phyloP scores from a whole-genome alignment of 2,888 invertebrate species.

The Cyclophora albipunctata region DNA sequence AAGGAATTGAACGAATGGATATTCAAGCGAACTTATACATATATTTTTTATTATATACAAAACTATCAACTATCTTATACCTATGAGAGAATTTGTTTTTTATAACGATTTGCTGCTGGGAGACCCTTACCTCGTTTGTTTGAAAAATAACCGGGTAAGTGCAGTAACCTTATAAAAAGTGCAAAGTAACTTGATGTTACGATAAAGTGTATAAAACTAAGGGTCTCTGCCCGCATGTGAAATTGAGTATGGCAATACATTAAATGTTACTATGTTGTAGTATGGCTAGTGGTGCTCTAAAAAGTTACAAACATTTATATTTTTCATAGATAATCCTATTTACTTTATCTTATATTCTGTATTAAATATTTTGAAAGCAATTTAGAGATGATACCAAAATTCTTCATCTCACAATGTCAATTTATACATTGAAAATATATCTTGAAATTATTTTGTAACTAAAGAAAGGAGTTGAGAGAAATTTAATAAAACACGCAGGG shows the following conservation, averaged over 20 bases:
- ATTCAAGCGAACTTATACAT: slow-evolving; percentile 7
- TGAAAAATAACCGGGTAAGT: too few species aligned
- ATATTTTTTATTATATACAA: not conserved
- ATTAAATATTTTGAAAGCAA: slow-evolving; percentile 50
- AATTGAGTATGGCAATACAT: slow-evolving; percentile 8
- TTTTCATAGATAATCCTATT: slow-evolving; percentile 51
- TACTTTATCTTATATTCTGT: slow-evolving; percentile 9
- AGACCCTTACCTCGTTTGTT: too few species aligned
- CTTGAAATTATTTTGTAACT: slow-evolving; percentile 17
- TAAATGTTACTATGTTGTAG: slow-evolving; percentile 14
- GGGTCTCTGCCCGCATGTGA: not conserved
- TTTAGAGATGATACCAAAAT: slow-evolving; percentile 49
- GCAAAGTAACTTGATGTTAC: too few species aligned
- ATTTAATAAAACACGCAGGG: slow-evolving; percentile 43
- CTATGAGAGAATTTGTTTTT: too few species aligned
- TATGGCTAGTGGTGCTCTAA: slow-evolving; percentile 63
- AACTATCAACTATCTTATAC: too few species aligned
- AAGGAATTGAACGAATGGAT: slow-evolving; percentile 9
- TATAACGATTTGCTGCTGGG: too few species aligned
- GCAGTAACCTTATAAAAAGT: too few species aligned
- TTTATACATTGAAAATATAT: slow-evolving; percentile 35
- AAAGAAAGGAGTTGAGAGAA: slow-evolving; percentile 33
- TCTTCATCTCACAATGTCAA: slow-evolving; percentile 55
- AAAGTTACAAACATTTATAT: slow-evolving; percentile 39
- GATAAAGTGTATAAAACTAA: too few species aligned